Percentiles rank a stretch among this genome's conserved stretches.
These are phyloP conservation scores for Vicugna pacos DNA, from an alignment of 2,113 vertebrate genomes.

Conservation along the genomic window DNA sequence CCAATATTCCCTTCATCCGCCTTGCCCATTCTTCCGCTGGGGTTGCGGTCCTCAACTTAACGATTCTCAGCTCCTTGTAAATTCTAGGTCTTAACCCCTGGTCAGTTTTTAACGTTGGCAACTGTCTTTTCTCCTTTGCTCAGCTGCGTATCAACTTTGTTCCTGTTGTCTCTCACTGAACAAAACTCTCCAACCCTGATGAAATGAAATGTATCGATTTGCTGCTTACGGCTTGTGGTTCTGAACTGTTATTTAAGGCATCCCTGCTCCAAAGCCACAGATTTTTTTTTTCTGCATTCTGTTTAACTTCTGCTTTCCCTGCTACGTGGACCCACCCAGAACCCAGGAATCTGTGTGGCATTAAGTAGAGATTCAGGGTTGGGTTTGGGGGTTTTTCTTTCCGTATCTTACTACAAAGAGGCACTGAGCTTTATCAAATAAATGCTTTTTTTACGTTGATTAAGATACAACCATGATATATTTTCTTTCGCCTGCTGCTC, in stretches of 20 bases:
- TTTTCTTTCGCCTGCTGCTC: background rate
- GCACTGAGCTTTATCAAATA: background rate
- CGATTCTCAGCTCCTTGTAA: background rate
- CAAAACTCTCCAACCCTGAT: background rate
- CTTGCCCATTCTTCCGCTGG: fast-evolving
- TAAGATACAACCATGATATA: background rate
- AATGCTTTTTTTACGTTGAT: background rate
- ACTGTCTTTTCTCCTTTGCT: background rate
- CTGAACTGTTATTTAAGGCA: background rate
- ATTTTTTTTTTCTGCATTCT: background rate
- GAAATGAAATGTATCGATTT: background rate
- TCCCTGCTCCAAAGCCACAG: background rate
- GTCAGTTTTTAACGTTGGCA: background rate
- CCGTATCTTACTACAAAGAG: background rate
- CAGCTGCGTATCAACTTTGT: background rate
- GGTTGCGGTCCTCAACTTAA: background rate
- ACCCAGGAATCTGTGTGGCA: background rate
- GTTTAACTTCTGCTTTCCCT: background rate
- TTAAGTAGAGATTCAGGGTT: background rate
- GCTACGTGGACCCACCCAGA: background rate
- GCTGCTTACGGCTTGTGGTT: background rate
- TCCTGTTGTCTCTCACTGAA: background rate
- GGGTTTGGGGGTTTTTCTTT: background rate
- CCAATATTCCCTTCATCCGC: fast-evolving
- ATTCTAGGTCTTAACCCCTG: background rate